These are phyloP conservation scores for Perizoma flavofasciatum DNA, from an alignment of 2,888 invertebrate genomes.

Conservation along the genomic window DNA sequence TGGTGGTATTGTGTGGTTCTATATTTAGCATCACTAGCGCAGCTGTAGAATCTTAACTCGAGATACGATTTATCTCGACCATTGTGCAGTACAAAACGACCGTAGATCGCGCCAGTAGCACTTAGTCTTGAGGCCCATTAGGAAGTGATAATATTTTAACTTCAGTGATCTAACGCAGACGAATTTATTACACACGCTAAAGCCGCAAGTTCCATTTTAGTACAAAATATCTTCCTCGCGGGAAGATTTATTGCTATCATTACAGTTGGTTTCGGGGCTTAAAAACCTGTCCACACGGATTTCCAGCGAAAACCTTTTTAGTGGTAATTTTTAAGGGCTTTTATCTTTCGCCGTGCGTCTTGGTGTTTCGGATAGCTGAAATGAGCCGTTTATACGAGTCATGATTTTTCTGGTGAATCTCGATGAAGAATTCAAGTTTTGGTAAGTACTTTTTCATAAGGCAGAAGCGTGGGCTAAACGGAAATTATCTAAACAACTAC, in stretches of 20 bases:
- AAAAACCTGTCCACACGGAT: slow-evolving; percentile 25
- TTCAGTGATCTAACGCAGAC: too few relatives aligned
- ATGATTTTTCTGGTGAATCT: slow-evolving; percentile 2
- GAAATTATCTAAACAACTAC: too few relatives aligned
- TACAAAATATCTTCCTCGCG: slow-evolving; percentile 7
- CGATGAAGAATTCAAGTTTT: neutral
- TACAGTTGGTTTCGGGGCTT: slow-evolving; percentile 24
- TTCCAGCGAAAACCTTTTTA: slow-evolving; percentile 32
- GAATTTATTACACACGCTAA: slow-evolving; percentile 5
- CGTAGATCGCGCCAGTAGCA: too few relatives aligned
- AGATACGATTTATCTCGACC: too few relatives aligned
- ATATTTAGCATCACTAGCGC: too few relatives aligned
- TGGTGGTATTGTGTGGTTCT: too few relatives aligned
- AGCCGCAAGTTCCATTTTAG: slow-evolving; percentile 7
- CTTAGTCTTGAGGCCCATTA: too few relatives aligned
- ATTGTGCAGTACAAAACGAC: too few relatives aligned
- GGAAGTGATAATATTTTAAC: too few relatives aligned
- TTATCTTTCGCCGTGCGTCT: slow-evolving; percentile 41
- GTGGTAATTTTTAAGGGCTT: slow-evolving; percentile 38
- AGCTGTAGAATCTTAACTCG: too few relatives aligned
- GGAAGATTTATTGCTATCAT: slow-evolving; percentile 26
- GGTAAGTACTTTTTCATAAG: too few relatives aligned
- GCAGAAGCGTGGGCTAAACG: too few relatives aligned
- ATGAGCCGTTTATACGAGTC: slow-evolving; percentile 21
- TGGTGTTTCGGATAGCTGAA: slow-evolving; percentile 40